Evolutionary conservation across 2,113 vertebrate genomes (phyloP).

Genomic region (Chionomys nivalis): DNA sequence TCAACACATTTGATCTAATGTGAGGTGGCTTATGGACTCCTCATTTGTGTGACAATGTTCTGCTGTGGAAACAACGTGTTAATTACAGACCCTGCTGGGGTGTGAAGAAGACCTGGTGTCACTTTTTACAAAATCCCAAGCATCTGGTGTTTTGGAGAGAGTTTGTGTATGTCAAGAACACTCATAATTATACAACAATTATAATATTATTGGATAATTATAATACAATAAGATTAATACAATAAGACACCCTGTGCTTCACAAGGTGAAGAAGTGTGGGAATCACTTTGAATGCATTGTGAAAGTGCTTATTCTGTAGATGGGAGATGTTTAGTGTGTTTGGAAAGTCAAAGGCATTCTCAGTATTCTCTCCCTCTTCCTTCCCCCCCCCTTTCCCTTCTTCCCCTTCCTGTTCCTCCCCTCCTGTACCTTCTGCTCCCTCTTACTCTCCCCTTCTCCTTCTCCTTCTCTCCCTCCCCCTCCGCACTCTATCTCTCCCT

Average conservation of each 20-base stretch:
- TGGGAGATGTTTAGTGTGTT: neutral
- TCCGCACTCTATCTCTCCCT: neutral
- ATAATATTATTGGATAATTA: no score
- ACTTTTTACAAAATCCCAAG: neutral
- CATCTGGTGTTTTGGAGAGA: neutral
- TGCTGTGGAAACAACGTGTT: conserved; percentile 40
- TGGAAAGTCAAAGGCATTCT: conserved; percentile 3
- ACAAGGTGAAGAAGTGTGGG: neutral
- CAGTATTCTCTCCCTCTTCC: neutral
- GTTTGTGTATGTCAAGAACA: neutral
- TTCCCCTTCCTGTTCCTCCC: no score
- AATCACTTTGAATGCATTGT: conserved; percentile 8
- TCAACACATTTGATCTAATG: neutral
- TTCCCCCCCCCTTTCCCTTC: no score
- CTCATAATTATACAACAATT: neutral
- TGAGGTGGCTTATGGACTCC: neutral
- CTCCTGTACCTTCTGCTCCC: no score
- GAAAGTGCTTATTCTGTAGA: neutral
- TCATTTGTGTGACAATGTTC: conserved; percentile 16
- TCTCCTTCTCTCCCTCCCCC: no score
- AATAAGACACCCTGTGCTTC: neutral
- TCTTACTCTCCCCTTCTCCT: no score
- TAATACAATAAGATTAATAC: neutral
- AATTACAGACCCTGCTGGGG: conserved; percentile 6
- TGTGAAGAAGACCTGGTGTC: neutral